Evolutionary conservation across 2,113 vertebrate genomes (phyloP).

Genomic region (Anas platyrhynchos): DNA sequence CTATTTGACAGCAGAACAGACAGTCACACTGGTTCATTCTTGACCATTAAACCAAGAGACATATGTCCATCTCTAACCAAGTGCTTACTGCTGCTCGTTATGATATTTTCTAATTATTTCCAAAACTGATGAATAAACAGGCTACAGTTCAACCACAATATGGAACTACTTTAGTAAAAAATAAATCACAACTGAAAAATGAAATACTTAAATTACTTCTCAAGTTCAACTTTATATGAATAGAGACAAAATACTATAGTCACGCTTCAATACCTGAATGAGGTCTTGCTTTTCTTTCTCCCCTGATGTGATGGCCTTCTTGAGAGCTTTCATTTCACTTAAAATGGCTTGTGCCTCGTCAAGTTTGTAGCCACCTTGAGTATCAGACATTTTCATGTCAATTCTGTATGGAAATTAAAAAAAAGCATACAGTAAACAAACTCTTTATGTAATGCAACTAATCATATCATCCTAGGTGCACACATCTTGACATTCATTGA

Average conservation of each 20-base stretch:
- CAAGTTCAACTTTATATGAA: background rate
- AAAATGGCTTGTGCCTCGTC: conserved; percentile 96
- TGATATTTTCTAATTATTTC: background rate
- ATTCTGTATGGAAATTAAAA: conserved; percentile 79
- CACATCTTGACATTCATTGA: background rate
- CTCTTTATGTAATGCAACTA: background rate
- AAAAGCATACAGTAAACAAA: background rate
- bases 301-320: conserved; percentile 92
- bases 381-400: conserved; percentile 92
- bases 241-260: background rate
- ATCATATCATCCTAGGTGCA: background rate
- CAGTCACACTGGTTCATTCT: background rate
- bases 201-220: background rate
- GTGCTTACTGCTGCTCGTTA: background rate
- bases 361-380: conserved; percentile 88
- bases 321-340: conserved; percentile 93
- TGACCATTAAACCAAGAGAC: background rate
- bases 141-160: background rate
- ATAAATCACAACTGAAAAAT: background rate
- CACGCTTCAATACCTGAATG: conserved; percentile 85
- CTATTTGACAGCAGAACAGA: background rate
- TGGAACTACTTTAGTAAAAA: background rate
- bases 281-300: conserved; percentile 97
- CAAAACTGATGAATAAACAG: background rate
- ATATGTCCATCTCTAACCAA: background rate